phyloP scores from a whole-genome alignment of 2,113 vertebrate genomes.

The Monopterus albus region DNA sequence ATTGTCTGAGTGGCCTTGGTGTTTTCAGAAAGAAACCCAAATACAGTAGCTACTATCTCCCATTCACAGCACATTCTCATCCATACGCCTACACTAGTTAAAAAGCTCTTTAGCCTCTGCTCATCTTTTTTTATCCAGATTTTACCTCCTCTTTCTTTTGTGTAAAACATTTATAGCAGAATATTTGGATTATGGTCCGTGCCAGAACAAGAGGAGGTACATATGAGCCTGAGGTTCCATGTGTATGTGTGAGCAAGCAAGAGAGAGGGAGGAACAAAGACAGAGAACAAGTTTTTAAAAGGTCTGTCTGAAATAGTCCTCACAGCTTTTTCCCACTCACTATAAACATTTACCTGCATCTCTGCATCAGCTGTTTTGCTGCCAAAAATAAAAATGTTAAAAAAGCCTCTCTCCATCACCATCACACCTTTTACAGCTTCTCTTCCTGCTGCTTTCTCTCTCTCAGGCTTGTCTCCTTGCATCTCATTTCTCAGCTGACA shows the following conservation, averaged over 20 bases:
- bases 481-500: slow-evolving; percentile 60
- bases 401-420: slow-evolving; percentile 55
- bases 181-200: slow-evolving; percentile 45
- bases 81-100: slow-evolving; percentile 4
- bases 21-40: slow-evolving; percentile 19
- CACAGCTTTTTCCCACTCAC: slow-evolving; percentile 48
- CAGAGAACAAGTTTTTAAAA: slow-evolving; percentile 30
- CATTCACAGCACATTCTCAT: slow-evolving; percentile 12
- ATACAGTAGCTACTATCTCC: background rate
- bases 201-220: slow-evolving; percentile 11
- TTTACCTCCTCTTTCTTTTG: background rate
- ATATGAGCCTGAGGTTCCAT: background rate
- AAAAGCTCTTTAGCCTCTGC: slow-evolving; percentile 20
- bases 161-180: slow-evolving; percentile 50
- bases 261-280: background rate
- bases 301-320: slow-evolving; percentile 36
- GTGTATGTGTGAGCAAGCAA: background rate
- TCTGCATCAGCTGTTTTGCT: slow-evolving; percentile 63
- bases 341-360: slow-evolving; percentile 65
- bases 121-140: background rate
- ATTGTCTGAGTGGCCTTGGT: slow-evolving; percentile 7
- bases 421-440: slow-evolving; percentile 41
- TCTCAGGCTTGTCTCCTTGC: slow-evolving; percentile 14
- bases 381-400: slow-evolving; percentile 66
- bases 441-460: background rate